Conservation (phyloP, 2,113 vertebrate genomes). For the Pollimyrus isidori region DNA sequence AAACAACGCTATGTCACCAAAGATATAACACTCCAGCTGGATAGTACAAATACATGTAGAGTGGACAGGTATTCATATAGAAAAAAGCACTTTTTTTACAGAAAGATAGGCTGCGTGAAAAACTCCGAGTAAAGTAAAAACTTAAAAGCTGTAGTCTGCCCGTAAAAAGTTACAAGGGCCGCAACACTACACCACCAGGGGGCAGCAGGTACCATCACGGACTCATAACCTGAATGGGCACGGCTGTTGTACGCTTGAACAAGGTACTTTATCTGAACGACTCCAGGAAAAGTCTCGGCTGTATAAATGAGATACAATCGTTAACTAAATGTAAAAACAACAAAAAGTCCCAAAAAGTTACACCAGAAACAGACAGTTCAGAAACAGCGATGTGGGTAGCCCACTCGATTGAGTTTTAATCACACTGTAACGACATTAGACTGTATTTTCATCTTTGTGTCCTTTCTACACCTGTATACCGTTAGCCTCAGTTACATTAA, state of each 20-base stretch:
- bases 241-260: not conserved
- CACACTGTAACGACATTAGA: not conserved
- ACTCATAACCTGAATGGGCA: not conserved
- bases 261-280: not conserved
- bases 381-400: not conserved
- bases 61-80: conserved; percentile 33
- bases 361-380: not conserved
- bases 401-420: not conserved
- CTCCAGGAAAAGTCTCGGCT: not conserved
- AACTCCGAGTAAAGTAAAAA: conserved; percentile 22
- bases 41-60: not conserved
- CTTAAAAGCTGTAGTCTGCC: not conserved
- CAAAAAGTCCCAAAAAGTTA: not conserved
- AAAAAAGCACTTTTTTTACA: conserved; percentile 49
- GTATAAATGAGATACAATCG: conserved; percentile 12
- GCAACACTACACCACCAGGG: not conserved
- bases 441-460: not conserved
- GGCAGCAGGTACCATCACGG: not conserved
- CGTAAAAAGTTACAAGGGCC: not conserved
- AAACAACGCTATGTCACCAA: not conserved
- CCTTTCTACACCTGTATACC: not conserved
- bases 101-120: conserved; percentile 36
- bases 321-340: not conserved
- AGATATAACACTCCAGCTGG: not conserved
- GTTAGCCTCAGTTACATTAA: not conserved